Evolutionary conservation across 2,888 invertebrate genomes (phyloP).

Genomic region (Pharmacophagus antenor): DNA sequence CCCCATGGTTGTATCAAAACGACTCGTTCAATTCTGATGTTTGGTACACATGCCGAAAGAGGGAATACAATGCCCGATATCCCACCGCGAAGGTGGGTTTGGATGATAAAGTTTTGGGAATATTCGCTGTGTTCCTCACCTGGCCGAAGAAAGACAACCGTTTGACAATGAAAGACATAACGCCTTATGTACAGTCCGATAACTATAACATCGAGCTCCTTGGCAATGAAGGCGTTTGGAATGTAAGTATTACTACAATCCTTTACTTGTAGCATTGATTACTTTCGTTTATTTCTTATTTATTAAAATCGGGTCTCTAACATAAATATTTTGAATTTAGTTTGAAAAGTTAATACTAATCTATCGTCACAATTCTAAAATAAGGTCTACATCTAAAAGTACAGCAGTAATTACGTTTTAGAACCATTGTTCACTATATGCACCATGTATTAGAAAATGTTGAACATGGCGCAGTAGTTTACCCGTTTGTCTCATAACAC

Average conservation of each 20-base stretch:
- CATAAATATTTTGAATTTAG: too few relatives aligned
- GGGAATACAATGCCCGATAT: conserved; percentile 42
- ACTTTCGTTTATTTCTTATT: too few relatives aligned
- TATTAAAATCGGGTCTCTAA: too few relatives aligned
- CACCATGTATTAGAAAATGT: too few relatives aligned
- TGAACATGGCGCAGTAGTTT: too few relatives aligned
- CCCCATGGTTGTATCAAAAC: conserved; percentile 91
- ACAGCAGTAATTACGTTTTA: too few relatives aligned
- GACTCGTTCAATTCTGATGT: conserved; percentile 85
- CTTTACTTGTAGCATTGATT: too few relatives aligned
- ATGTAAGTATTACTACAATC: conserved; percentile 45
- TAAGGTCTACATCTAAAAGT: too few relatives aligned
- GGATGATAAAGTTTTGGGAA: conserved; percentile 47
- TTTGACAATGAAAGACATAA: conserved; percentile 55
- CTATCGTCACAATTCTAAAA: too few relatives aligned
- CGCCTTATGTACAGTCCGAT: conserved; percentile 46
- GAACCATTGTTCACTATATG: too few relatives aligned
- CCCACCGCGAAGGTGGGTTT: conserved; percentile 45
- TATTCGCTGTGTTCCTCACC: conserved; percentile 85
- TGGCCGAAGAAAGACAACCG: conserved; percentile 83
- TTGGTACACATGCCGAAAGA: conserved; percentile 85
- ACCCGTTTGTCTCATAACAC: too few relatives aligned
- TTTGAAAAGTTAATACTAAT: too few relatives aligned
- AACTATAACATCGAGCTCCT: conserved; percentile 50
- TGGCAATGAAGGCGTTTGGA: conserved; percentile 48